Evolutionary conservation across 1,140 invertebrate genomes (phyloP).

Genomic region (Drosophila trapezifrons): DNA sequence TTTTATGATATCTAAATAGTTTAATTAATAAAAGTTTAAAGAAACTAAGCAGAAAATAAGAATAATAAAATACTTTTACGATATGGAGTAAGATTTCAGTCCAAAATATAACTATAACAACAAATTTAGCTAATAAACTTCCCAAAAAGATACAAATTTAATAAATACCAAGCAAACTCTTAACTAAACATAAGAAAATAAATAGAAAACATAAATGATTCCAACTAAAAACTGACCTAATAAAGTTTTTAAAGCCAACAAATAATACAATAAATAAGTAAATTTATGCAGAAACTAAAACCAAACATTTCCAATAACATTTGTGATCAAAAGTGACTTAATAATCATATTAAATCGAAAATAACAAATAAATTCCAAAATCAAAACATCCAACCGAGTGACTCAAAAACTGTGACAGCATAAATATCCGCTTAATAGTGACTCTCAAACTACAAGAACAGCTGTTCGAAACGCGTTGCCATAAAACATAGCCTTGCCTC

Average conservation of each 20-base stretch:
- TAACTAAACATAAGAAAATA: neutral
- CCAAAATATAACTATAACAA: too few relatives aligned
- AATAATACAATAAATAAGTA: neutral
- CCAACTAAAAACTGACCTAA: neutral
- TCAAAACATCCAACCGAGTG: conserved; percentile 20
- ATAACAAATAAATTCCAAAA: conserved; percentile 4
- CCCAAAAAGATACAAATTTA: too few relatives aligned
- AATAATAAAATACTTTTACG: too few relatives aligned
- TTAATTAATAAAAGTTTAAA: neutral
- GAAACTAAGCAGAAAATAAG: neutral
- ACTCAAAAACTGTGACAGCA: conserved; percentile 27
- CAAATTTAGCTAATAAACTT: neutral
- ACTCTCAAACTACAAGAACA: conserved; percentile 19
- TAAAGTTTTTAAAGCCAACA: neutral
- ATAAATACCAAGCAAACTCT: neutral
- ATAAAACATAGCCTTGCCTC: conserved; percentile 54
- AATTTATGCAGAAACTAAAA: neutral
- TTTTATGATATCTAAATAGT: neutral
- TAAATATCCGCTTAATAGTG: neutral
- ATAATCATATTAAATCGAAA: neutral
- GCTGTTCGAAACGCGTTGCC: conserved; percentile 51
- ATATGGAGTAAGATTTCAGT: too few relatives aligned
- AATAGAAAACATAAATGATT: neutral
- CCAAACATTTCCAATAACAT: neutral
- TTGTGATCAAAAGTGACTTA: neutral